phyloP scores from a whole-genome alignment of 2,113 vertebrate species.

The Hypomesus transpacificus region DNA sequence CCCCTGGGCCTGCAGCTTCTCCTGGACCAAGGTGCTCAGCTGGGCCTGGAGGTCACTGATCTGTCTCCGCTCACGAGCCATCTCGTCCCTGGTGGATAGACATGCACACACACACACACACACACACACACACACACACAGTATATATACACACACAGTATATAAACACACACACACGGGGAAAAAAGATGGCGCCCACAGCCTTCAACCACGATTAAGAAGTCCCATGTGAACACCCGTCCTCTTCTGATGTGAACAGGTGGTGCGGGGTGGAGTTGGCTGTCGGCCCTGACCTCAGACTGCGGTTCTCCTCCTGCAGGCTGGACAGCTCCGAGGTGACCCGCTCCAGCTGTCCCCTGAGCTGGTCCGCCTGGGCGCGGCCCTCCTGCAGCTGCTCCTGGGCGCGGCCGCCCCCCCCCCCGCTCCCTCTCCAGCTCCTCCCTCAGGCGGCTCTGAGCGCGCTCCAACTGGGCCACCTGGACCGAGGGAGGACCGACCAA shows the following conservation, averaged over 20 bases:
- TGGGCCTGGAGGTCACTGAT: conserved; percentile 72
- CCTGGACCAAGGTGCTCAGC: conserved; percentile 65
- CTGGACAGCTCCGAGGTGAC: conserved; percentile 65
- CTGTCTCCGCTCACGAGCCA: conserved; percentile 61
- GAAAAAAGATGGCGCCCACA: neutral
- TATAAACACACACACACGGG: neutral
- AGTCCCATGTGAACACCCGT: too few relatives aligned
- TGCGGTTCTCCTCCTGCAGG: conserved; percentile 67
- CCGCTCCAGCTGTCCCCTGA: conserved; percentile 55
- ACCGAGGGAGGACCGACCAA: neutral
- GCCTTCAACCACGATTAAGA: too few relatives aligned
- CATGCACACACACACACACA: neutral
- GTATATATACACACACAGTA: neutral
- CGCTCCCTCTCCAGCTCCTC: conserved; percentile 51
- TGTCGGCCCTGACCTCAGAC: conserved; percentile 64
- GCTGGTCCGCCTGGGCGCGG: conserved; percentile 61
- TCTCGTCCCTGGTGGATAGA: conserved; percentile 56
- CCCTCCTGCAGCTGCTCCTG: conserved; percentile 54
- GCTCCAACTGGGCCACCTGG: conserved; percentile 72
- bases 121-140: neutral
- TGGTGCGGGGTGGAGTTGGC: neutral
- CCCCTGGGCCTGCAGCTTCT: conserved; percentile 64
- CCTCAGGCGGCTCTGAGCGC: conserved; percentile 59
- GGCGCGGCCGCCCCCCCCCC: conserved; percentile 34
- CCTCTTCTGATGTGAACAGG: too few relatives aligned